Conservation (phyloP, 2,113 vertebrate genomes). For the Chrysemys picta region DNA sequence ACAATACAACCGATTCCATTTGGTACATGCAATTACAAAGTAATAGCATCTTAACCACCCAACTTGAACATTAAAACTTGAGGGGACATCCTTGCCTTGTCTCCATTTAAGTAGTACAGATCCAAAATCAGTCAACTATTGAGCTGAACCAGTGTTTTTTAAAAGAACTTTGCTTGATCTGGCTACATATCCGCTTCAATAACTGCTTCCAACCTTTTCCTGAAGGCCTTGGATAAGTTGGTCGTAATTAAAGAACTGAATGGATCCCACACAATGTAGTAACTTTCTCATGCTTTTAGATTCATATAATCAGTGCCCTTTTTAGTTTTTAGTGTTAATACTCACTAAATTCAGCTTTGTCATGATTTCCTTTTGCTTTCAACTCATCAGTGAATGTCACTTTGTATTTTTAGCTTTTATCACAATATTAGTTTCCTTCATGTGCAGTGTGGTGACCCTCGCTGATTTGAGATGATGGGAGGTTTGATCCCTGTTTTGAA, state of each 20-base stretch:
- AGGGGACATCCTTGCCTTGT: background rate
- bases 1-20: background rate
- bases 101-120: background rate
- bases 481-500: background rate
- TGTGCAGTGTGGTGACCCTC: background rate
- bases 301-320: background rate
- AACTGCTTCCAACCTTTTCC: background rate
- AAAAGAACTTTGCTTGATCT: background rate
- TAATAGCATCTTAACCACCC: no score
- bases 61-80: background rate
- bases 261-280: background rate
- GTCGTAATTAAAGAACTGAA: background rate
- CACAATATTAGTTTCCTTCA: background rate
- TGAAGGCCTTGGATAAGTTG: background rate
- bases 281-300: background rate
- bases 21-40: background rate
- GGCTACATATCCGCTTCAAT: background rate
- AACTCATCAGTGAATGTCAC: fast-evolving
- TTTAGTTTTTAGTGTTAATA: background rate
- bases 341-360: background rate
- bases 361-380: background rate
- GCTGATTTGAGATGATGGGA: background rate
- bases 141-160: background rate
- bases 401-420: background rate
- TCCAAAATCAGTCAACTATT: background rate